Base-by-base conservation (phyloP, 2,888 invertebrate genomes). In the Spodoptera littoralis region DNA sequence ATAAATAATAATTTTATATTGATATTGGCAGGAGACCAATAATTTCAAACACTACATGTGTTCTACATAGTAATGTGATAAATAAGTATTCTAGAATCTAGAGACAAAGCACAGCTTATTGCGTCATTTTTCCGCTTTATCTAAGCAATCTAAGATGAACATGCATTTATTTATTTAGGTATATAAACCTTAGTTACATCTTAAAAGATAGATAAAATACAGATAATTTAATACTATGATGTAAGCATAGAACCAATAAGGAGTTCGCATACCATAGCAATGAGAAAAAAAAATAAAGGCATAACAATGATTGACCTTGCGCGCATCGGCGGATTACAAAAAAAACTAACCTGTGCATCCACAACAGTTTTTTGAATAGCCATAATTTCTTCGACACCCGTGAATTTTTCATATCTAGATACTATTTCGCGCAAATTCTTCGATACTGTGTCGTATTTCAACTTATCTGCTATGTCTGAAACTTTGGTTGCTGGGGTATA, bases 301-400 rank as follows among this genome's bases (percentile, higher is more conserved):
- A 57, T 41, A 56, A 13, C 18, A 49, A 49, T 46, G 11, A 12
- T 36, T 58, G 57, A 74, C 70, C 73, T 73, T 60, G 13, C 22
- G 3, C n/a, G 6, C 11, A 2, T 3, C 1, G 3, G 0, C 1
- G 5, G 36, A 36, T 36, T 22, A 4, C 13, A 47, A 47, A 44
- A n/a, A 12, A 50, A 61, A 27, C 72, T 47, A 82, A 96, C 96
- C 92, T 96, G 96, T 41, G 97, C 96, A 79, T 96, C 95, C 1
- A 97, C 95, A 1, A 98, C 98, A 53, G 96, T 95, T 72, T 96
- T 95, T 83, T 98, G 98, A 42, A 97, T 96, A 41, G 95, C 93
- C 92, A 96, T 96, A 4, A 98, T 97, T 88, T 97, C 97, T 72
- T 96, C 96, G 54, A 98, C 95, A 2, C 98, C 98, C 6, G 97